Base-by-base conservation (phyloP, 2,888 invertebrate genomes). In the Drosophila seclusa region DNA sequence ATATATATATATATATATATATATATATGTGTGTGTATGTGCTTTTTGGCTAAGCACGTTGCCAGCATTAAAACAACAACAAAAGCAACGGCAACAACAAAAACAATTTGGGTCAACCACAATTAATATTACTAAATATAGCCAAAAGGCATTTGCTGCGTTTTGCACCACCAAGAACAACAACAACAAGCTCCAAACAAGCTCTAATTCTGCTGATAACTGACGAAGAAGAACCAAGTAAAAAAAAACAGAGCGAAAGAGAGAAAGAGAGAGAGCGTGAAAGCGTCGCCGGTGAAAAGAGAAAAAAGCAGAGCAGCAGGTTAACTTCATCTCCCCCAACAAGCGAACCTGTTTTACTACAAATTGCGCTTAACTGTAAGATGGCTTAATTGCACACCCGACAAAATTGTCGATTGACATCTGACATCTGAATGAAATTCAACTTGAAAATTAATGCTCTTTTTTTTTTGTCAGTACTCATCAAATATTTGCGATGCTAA, bases 121-220 rank as follows among this genome's bases (percentile, higher is more conserved):
- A 88, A 88, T 88, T 70, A 79, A 84, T 88, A 85, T 67, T 73
- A 75, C 90, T 84, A 90, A 89, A 87, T 85, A 83, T 87, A 84
- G 88, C 68, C 68, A 81, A 78, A 78, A 68, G 63, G 29, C 68
- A 87, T 71, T 78, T 65, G 40, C 64, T 65, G 63, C 57, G 58
- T 24, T 63, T 67, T 60, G 55, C 60, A 29, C 8, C 27, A 24
- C 24, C 31, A 45, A 38, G 18, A 66, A 63, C 31, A 36, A 36
- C 21, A 54, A 40, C 34, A 42, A 52, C 38, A 73, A 16, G n/a
- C 31, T 32, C 27, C 34, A 31, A 50, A 29, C 21, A 65, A 31
- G 11, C 45, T 45, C 45, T 45, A 24, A 21, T 48, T 55, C 45
- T 67, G 55, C 40, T 65, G 55, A 65, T 68, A 69, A 62, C 45